A percentile compares a stretch with the other conserved stretches of the same genome.
phyloP scores from a whole-genome alignment of 1,140 invertebrate genomes.

The Drosophila orosa region DNA sequence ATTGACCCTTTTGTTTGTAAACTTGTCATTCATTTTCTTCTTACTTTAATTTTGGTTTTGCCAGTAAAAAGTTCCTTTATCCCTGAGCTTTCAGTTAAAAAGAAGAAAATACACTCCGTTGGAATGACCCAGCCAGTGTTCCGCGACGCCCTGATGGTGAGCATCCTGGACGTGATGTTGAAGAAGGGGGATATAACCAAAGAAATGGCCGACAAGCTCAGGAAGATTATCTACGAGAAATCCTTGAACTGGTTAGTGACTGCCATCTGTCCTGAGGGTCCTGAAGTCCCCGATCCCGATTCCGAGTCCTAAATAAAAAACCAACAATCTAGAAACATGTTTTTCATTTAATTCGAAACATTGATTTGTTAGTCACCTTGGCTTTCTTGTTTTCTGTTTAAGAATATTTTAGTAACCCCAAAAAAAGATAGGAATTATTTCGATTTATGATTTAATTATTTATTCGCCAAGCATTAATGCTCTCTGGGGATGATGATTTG shows the following conservation, averaged over 20 bases:
- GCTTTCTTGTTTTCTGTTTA: not conserved
- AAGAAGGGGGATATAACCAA: not conserved
- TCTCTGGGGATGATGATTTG: slow-evolving; percentile 50
- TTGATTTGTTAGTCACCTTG: rapidly evolving
- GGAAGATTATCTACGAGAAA: slow-evolving; percentile 1
- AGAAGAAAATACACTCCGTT: no score
- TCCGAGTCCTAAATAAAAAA: not conserved
- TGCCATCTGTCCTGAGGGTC: not conserved
- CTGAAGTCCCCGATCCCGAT: not conserved
- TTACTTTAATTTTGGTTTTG: not conserved
- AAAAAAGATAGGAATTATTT: not conserved
- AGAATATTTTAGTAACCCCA: not conserved
- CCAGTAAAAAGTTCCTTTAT: not conserved
- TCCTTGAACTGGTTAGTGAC: not conserved
- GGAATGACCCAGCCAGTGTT: not conserved
- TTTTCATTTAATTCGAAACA: not conserved
- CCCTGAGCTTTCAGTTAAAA: not conserved
- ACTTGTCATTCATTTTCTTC: no score
- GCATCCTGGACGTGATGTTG: not conserved
- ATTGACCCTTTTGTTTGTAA: no score
- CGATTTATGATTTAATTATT: slow-evolving; percentile 26
- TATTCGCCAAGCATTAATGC: slow-evolving; percentile 62
- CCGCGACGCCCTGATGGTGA: not conserved
- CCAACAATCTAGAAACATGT: not conserved
- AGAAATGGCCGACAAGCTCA: not conserved